These are phyloP conservation scores for Serranochromis macrocephalus DNA, from an alignment of 2,113 vertebrate species.

Conservation along the genomic window DNA sequence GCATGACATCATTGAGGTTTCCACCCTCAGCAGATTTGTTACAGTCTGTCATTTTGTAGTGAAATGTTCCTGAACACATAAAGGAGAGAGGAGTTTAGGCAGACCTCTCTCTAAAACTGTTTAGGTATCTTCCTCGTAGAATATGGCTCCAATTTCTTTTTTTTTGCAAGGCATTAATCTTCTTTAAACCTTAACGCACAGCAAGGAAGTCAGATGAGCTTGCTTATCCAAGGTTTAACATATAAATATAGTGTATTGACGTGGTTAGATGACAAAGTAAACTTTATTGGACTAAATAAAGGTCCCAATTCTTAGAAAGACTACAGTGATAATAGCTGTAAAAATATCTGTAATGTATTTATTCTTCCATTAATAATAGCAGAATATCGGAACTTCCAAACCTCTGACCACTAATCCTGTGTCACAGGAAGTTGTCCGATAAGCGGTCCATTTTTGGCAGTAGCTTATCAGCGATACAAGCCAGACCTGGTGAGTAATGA, in stretches of 20 bases:
- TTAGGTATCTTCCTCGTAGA: neutral
- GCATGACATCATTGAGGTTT: neutral
- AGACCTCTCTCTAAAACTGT: neutral
- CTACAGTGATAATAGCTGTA: neutral
- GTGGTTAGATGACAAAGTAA: neutral
- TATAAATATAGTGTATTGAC: neutral
- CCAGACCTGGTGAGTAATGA: neutral
- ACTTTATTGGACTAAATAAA: neutral
- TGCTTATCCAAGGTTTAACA: neutral
- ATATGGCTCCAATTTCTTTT: neutral
- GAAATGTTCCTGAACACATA: neutral
- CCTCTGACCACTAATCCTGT: neutral
- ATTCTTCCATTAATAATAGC: neutral
- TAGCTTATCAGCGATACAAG: neutral
- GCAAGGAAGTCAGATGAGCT: neutral
- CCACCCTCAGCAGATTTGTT: neutral
- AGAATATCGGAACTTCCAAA: neutral
- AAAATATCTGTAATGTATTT: neutral
- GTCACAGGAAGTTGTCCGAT: constrained; percentile 1
- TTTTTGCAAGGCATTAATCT: neutral
- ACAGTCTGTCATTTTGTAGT: neutral
- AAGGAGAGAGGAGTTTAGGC: neutral
- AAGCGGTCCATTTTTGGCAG: neutral
- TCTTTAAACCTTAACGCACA: neutral
- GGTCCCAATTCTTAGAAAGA: neutral